phyloP scores from a whole-genome alignment of 2,888 invertebrate genomes.

The Aromia moschata region DNA sequence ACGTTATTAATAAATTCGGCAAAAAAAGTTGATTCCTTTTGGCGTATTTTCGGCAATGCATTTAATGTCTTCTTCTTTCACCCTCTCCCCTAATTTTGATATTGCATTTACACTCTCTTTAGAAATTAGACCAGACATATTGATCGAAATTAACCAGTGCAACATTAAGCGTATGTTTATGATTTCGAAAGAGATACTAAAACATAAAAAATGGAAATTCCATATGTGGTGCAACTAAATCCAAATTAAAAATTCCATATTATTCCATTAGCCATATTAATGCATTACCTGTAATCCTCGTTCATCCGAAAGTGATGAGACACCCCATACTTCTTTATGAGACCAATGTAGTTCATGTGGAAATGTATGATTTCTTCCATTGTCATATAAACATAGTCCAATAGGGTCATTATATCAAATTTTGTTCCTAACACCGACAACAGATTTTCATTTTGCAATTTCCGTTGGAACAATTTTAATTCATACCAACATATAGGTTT shows the following conservation, averaged over 20 bases:
- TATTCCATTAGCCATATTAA: neutral
- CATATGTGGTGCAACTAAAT: neutral
- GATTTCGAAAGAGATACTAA: slow-evolving; percentile 34
- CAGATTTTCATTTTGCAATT: slow-evolving; percentile 33
- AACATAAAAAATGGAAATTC: slow-evolving; percentile 16
- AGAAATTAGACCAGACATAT: slow-evolving; percentile 24
- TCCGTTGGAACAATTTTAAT: slow-evolving; percentile 27
- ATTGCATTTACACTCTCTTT: slow-evolving; percentile 26
- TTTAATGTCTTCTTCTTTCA: slow-evolving; percentile 35
- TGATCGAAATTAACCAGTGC: slow-evolving; percentile 34
- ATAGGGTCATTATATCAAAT: slow-evolving; percentile 40
- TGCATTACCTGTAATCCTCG: slow-evolving; percentile 32
- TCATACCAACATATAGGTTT: slow-evolving; percentile 21
- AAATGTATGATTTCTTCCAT: slow-evolving; percentile 34
- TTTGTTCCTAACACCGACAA: slow-evolving; percentile 32
- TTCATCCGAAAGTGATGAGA: slow-evolving; percentile 31
- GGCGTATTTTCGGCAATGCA: slow-evolving; percentile 30
- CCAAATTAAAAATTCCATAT: neutral
- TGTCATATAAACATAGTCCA: slow-evolving; percentile 39
- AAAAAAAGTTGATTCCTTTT: slow-evolving; percentile 26
- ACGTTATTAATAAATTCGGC: slow-evolving; percentile 30
- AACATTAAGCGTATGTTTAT: slow-evolving; percentile 27
- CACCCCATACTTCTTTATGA: slow-evolving; percentile 23
- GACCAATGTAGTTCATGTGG: slow-evolving; percentile 24
- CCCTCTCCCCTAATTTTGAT: slow-evolving; percentile 13